A percentile compares a stretch with the other conserved stretches of the same genome.
Evolutionary conservation across 2,888 invertebrate species (phyloP).

Genomic region (Rotaria macrura): DNA sequence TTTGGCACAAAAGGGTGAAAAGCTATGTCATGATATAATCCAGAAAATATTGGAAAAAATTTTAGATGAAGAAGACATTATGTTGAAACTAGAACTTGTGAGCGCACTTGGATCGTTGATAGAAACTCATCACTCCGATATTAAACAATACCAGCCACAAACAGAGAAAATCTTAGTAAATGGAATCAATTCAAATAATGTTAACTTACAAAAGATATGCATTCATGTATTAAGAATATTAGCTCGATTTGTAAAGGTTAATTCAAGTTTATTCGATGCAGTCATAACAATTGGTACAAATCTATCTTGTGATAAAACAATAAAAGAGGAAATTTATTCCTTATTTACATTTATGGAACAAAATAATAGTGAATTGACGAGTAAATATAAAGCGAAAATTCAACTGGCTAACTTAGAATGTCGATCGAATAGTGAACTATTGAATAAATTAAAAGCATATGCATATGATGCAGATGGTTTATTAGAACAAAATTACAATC

Average conservation of each 20-base stretch:
- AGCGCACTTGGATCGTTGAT: constrained; percentile 16
- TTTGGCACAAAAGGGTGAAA: constrained; percentile 20
- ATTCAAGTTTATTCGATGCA: background rate
- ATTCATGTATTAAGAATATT: background rate
- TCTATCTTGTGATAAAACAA: background rate
- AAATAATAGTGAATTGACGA: background rate
- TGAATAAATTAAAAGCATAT: background rate
- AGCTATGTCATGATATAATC: background rate
- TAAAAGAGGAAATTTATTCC: background rate
- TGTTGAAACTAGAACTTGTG: background rate
- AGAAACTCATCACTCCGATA: background rate
- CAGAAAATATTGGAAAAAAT: background rate
- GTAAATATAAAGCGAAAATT: background rate
- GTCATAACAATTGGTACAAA: background rate
- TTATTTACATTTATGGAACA: background rate
- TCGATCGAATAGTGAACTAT: background rate
- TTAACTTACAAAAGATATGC: constrained; percentile 9
- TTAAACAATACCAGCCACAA: background rate
- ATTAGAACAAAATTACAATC: constrained; percentile 19
- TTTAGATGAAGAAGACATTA: background rate
- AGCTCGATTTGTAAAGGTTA: background rate
- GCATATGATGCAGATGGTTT: background rate
- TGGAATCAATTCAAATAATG: background rate
- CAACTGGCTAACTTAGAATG: background rate
- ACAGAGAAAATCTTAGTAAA: background rate